phyloP scores from a whole-genome alignment of 2,113 vertebrate genomes.

The Hypanus sabinus region DNA sequence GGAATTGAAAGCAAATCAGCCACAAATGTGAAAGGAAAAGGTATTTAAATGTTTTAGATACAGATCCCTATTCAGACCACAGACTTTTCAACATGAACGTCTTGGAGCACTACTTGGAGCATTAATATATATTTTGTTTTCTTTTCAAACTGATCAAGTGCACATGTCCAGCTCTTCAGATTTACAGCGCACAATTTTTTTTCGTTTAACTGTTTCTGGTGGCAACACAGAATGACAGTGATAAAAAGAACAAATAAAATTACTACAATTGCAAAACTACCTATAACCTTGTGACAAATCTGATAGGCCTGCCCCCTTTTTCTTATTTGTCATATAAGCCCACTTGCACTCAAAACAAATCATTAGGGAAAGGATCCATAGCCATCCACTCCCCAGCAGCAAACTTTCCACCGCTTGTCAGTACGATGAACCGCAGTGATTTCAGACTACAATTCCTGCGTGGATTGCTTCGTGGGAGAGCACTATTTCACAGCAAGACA shows the following conservation, averaged over 20 bases:
- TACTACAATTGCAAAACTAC: neutral
- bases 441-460: neutral
- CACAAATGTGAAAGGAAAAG: neutral
- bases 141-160: neutral
- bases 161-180: neutral
- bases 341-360: neutral
- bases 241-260: neutral
- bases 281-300: constrained; percentile 7
- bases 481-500: no score
- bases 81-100: neutral
- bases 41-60: neutral
- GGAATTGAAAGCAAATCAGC: neutral
- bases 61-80: neutral
- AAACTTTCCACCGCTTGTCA: neutral
- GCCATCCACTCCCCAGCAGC: neutral
- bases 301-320: neutral
- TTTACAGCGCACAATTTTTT: neutral
- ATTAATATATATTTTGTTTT: neutral
- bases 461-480: neutral
- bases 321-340: neutral
- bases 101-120: neutral
- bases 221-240: neutral
- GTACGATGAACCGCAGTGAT: neutral
- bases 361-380: neutral
- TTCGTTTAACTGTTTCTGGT: neutral